Percentiles rank a stretch among this genome's conserved stretches.
Evolutionary conservation across 2,113 vertebrate genomes (phyloP).

Genomic region (Antechinus stuartii): DNA sequence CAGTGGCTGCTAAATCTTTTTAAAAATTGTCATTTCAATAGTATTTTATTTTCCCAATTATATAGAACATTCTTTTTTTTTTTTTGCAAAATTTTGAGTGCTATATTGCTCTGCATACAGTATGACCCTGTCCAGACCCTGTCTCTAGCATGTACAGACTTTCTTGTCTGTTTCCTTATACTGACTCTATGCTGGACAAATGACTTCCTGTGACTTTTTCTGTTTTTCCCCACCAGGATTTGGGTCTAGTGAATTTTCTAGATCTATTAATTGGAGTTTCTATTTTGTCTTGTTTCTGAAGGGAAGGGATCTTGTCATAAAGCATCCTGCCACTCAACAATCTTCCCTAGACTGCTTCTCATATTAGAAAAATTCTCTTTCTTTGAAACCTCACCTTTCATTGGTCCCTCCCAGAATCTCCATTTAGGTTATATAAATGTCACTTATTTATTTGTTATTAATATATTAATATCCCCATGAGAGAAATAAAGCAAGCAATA

Average conservation of each 20-base stretch:
- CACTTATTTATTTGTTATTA: neutral
- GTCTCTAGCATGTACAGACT: too few species aligned
- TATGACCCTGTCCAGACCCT: too few species aligned
- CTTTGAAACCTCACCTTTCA: neutral
- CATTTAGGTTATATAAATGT: neutral
- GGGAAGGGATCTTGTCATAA: neutral
- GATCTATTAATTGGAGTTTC: neutral
- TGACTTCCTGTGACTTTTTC: too few species aligned
- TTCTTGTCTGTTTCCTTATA: too few species aligned
- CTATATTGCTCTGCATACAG: too few species aligned
- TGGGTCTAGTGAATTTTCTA: neutral
- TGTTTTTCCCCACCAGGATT: too few species aligned
- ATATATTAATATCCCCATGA: neutral
- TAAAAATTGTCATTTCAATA: too few species aligned
- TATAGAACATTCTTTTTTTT: too few species aligned
- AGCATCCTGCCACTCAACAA: neutral
- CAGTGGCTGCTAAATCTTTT: too few species aligned
- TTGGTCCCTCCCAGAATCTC: neutral
- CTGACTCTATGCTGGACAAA: too few species aligned
- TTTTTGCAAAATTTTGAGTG: too few species aligned
- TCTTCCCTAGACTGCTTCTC: neutral
- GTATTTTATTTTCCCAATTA: too few species aligned
- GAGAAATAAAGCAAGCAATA: neutral
- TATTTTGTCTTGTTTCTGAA: neutral
- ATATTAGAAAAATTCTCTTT: neutral